These are phyloP conservation scores for Galerucella pusilla DNA, from an alignment of 2,888 invertebrate species.

Conservation along the genomic window DNA sequence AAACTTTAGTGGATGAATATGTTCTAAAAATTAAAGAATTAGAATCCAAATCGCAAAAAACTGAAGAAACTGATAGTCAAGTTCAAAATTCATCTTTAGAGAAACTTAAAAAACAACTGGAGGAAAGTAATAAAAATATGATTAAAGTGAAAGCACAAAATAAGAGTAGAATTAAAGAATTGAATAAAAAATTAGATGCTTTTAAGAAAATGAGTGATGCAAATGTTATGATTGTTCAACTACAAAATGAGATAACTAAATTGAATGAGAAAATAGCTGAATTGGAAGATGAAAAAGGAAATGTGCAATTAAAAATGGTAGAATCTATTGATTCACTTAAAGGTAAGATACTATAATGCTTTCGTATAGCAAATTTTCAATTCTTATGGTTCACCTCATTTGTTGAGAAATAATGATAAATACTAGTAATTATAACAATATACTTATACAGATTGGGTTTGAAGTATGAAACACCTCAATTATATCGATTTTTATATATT, in stretches of 20 bases:
- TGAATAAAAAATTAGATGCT: conserved; percentile 79
- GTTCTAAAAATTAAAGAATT: conserved; percentile 48
- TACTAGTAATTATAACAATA: no score
- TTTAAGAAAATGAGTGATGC: conserved; percentile 75
- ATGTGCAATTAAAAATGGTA: conserved; percentile 85
- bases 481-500: no score
- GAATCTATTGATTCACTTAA: conserved; percentile 68
- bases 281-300: conserved; percentile 87
- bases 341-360: conserved; percentile 33
- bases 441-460: no score
- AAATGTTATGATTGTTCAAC: conserved; percentile 74
- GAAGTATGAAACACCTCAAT: no score
- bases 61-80: conserved; percentile 54
- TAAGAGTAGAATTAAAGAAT: conserved; percentile 78
- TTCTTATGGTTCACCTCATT: no score
- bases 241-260: conserved; percentile 72
- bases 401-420: no score
- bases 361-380: no score
- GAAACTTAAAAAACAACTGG: conserved; percentile 76
- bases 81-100: conserved; percentile 55
- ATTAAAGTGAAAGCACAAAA: conserved; percentile 80
- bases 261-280: conserved; percentile 82
- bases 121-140: conserved; percentile 80
- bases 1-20: conserved; percentile 44
- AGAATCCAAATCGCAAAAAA: conserved; percentile 48